Conservation (phyloP, 2,113 vertebrate species). For the Phalacrocorax aristotelis region DNA sequence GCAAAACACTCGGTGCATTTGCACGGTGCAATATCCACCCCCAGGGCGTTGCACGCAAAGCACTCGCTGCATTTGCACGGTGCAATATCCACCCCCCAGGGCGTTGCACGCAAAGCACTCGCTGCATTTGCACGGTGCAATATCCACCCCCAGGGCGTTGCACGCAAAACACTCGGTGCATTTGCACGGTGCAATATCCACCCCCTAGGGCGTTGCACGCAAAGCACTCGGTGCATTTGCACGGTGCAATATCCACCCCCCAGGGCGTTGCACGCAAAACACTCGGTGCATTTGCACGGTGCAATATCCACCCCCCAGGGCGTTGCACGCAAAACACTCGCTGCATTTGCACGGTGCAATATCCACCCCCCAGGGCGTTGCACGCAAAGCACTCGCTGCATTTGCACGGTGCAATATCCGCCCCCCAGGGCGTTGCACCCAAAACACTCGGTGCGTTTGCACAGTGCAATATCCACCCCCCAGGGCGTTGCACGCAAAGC, state of each 20-base stretch:
- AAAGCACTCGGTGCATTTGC: not conserved
- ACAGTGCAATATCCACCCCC: accelerated
- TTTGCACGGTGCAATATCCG: not conserved
- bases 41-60: accelerated
- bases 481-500: accelerated
- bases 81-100: too few species aligned
- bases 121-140: not conserved
- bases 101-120: accelerated
- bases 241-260: accelerated
- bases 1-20: not conserved
- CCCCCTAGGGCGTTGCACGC: accelerated
- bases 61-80: not conserved
- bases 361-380: too few species aligned
- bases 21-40: not conserved
- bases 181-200: not conserved
- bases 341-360: too few species aligned
- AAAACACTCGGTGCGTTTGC: not conserved
- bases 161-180: accelerated
- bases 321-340: too few species aligned
- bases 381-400: accelerated
- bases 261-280: accelerated
- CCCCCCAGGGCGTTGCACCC: accelerated
- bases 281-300: accelerated
- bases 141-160: accelerated
- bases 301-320: too few species aligned